Base-by-base conservation (phyloP, 2,113 vertebrate genomes). In the Eulemur rufifrons region DNA sequence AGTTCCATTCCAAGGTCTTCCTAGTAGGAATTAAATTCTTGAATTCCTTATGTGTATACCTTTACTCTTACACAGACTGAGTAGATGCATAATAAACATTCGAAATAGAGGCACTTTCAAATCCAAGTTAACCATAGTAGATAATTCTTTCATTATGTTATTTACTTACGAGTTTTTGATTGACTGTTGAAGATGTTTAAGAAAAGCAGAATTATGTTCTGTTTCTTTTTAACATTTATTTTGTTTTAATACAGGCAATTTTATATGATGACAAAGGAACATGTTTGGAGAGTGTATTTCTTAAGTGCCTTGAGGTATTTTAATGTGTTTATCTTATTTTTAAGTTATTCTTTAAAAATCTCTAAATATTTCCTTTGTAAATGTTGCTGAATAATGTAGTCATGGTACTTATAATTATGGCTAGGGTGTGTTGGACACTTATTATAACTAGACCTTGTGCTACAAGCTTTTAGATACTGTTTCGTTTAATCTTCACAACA, bases 191-290 rank as follows among this genome's bases (percentile, higher is more conserved):
- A 95, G 14, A 85, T 92, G 18, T 88, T 71, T 86, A 91, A 77
- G 81, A 94, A 82, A 97, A 78, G 68, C 47, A 63, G 18, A 88
- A 68, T 86, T 90, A 34, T 76, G 27, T 83, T 92, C 29, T 94
- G 13, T 27, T 23, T 9, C 0, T 66, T 83, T 5, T 86, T 94
- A 68, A 94, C 87, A 74, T 78, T 86, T 56, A 61, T 96, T 89
- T 94, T 98, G 13, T 95, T 98, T 91, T 89, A 15, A 97, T 98
- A 52, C 78, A 99, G 99, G 99, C 98, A 81, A 13, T 90, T 77
- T 97, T 99, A 96, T 98, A 97, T 98, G 98, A 99, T 94, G 98
- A 99, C 93, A 99, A 98, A 98, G 99, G 99, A 94, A 97, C 98
- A 21, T 98, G 98, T 81, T 97, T 99, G 98, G 99, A 99, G 83